Evolutionary conservation across 2,113 vertebrate species (phyloP), one percentile per base, ranked within the genome.

Genomic region (Cranoglanis bouderius): DNA sequence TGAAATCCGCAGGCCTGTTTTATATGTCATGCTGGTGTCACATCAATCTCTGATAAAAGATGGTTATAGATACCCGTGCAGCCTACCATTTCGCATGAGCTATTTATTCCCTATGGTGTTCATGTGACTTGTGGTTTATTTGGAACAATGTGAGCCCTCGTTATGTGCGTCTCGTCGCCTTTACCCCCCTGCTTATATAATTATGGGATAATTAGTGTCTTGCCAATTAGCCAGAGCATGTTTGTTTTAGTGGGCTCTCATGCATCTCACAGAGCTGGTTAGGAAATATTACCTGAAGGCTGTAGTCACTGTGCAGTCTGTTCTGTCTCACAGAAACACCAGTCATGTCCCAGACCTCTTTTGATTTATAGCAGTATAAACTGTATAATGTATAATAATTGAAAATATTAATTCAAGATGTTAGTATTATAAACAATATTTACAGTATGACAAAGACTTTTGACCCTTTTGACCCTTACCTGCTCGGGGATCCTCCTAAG

Each of bases 121-220:
- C 55, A 72, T 89, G 87, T 59, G 78, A 65, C 67, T 84, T 75
- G 63, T 55, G 78, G 75, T 91, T 86, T 86, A 63, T 93, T 85
- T 92, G 87, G 88, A 90, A 92, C 90, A 90, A 91, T 93, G 93
- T 93, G 94, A 94, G 91, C 82, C 91, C 87, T 92, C 89, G 90
- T 86, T 88, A 80, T 87, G 90, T 57, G 67, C 88, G 87, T 90
- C 87, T 78, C 86, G 78, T 46, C 21, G 21, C 72, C 87, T 72
- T 90, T 88, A 90, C 90, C 88, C 89, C 84, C 86, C 65, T 87
- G 89, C 91, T 91, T 92, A 90, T 93, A 92, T 95, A 94, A 95
- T 95, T 94, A 94, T 88, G 91, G 87, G 94, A 92, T 94, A 95
- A 95, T 95, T 94, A 93, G 88, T 87, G 90, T 89, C 90, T 93